A percentile compares a stretch with the other conserved stretches of the same genome.
Conservation (phyloP, 2,797 vertebrate genomes). For the Parauchenoglanis punctatus region DNA sequence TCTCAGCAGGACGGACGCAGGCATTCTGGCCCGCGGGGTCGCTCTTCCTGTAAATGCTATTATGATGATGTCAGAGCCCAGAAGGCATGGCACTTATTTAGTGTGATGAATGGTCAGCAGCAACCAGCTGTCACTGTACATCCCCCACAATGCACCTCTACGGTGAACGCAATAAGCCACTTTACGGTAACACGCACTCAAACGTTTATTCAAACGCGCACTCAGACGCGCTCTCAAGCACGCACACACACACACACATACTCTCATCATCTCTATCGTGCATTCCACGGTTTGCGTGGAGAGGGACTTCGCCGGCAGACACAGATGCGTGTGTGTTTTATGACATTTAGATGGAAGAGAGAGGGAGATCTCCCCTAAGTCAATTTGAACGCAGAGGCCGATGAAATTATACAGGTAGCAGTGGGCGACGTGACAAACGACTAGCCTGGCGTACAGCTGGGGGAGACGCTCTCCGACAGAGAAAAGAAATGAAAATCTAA, state of each 20-base stretch:
- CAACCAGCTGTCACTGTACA: conserved; percentile 69
- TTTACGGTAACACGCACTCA: conserved; percentile 62
- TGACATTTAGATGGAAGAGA: conserved; percentile 68
- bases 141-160: conserved; percentile 63
- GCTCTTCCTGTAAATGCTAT: conserved; percentile 69
- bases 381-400: conserved; percentile 73
- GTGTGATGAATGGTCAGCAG: conserved; percentile 74
- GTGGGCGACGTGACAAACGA: conserved; percentile 73
- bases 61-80: conserved; percentile 69
- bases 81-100: conserved; percentile 69
- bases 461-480: conserved; percentile 57
- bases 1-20: conserved; percentile 34
- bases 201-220: conserved; percentile 30
- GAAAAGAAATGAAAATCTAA: conserved; percentile 58
- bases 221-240: neutral
- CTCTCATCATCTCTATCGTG: conserved; percentile 55
- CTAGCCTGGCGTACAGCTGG: conserved; percentile 63
- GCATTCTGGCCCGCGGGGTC: conserved; percentile 46
- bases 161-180: conserved; percentile 62
- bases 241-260: conserved; percentile 28
- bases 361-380: conserved; percentile 70
- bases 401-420: conserved; percentile 76
- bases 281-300: conserved; percentile 53
- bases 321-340: conserved; percentile 68
- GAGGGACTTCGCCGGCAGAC: conserved; percentile 59